Evolutionary conservation across 2,113 vertebrate genomes (phyloP).

Genomic region (Tragelaphus strepsiceros): DNA sequence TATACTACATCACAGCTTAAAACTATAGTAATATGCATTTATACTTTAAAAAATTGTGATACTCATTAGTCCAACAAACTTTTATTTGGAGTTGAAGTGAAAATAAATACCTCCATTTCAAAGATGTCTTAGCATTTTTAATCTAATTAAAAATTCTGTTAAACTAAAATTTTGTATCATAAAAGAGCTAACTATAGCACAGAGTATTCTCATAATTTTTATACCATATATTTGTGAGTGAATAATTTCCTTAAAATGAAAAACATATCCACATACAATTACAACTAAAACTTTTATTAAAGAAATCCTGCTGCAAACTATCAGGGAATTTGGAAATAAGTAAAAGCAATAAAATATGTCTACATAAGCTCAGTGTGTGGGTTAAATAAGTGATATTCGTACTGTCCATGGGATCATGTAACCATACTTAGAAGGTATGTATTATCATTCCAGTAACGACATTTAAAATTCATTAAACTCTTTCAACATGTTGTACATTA

Average conservation of each 20-base stretch:
- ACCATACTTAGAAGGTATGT: background rate
- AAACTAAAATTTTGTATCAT: slow-evolving; percentile 58
- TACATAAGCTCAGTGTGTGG: background rate
- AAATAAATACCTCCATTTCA: slow-evolving; percentile 66
- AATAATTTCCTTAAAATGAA: slow-evolving; percentile 50
- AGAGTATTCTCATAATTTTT: slow-evolving; percentile 7
- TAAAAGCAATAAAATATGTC: background rate
- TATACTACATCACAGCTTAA: background rate
- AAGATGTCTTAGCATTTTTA: slow-evolving; percentile 45
- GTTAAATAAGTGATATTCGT: background rate
- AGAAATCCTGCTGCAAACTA: slow-evolving; percentile 15
- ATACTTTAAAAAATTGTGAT: background rate
- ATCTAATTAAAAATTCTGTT: slow-evolving; percentile 52
- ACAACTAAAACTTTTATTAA: slow-evolving; percentile 55
- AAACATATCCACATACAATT: slow-evolving; percentile 11
- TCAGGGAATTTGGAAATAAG: background rate
- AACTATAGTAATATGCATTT: background rate
- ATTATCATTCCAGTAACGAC: background rate
- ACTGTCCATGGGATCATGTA: background rate
- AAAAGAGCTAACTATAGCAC: slow-evolving; percentile 10
- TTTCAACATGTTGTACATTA: background rate
- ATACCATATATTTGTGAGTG: background rate
- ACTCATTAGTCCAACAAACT: slow-evolving; percentile 49
- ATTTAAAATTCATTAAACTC: background rate
- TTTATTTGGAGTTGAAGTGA: background rate